These are phyloP conservation scores for Pristionchus japonicus DNA, from an alignment of 2,888 invertebrate species.

Conservation along the genomic window DNA sequence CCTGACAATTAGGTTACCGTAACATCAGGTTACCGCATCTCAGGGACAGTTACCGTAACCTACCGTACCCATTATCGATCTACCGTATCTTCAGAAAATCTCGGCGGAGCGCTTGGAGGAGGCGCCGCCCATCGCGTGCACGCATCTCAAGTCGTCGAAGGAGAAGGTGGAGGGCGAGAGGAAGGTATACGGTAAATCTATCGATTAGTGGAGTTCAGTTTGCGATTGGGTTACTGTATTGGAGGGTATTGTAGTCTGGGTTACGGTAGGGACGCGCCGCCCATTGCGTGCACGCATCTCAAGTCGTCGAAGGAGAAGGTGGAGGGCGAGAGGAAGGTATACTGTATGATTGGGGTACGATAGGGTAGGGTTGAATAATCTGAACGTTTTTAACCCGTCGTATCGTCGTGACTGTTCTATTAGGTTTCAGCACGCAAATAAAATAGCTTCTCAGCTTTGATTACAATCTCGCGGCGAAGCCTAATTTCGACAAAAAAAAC, in stretches of 20 bases:
- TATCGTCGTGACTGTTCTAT: too few relatives aligned
- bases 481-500: too few relatives aligned
- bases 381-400: too few relatives aligned
- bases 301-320: neutral
- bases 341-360: too few relatives aligned
- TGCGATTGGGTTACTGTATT: neutral
- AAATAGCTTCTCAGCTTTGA: too few relatives aligned
- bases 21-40: neutral
- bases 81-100: neutral
- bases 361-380: too few relatives aligned
- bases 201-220: neutral
- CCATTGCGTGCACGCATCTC: neutral
- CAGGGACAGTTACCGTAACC: neutral
- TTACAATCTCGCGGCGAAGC: too few relatives aligned
- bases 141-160: neutral
- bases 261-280: neutral
- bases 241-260: neutral
- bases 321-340: too few relatives aligned
- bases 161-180: neutral
- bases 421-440: too few relatives aligned
- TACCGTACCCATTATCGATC: neutral
- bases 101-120: neutral
- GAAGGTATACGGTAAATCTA: neutral
- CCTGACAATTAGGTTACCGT: neutral
- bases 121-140: neutral